Percentiles rank a stretch among this genome's conserved stretches.
phyloP scores from a whole-genome alignment of 2,797 vertebrate genomes.

The Pseudochaenichthys georgianus region DNA sequence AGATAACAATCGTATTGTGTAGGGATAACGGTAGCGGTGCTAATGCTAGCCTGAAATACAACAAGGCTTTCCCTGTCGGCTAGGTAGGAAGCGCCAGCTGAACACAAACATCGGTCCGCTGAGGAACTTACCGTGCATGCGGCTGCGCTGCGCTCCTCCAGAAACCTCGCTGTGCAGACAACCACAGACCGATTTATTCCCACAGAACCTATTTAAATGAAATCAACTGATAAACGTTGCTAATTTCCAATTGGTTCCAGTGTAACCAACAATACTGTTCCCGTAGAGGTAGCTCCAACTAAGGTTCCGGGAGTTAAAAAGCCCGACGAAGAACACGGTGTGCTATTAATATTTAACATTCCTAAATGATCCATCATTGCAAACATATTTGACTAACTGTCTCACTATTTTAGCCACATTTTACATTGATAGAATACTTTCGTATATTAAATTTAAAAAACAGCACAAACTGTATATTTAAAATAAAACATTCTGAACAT shows the following conservation, averaged over 20 bases:
- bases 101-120: constrained; percentile 25
- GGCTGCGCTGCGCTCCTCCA: constrained; percentile 22
- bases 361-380: too few relatives aligned
- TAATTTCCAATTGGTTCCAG: constrained; percentile 76
- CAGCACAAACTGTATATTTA: too few relatives aligned
- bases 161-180: constrained; percentile 2
- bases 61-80: constrained; percentile 59
- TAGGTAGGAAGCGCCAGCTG: constrained; percentile 40
- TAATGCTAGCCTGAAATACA: constrained; percentile 70
- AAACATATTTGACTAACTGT: too few relatives aligned
- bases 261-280: constrained; percentile 73
- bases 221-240: constrained; percentile 69
- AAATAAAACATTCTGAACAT: too few relatives aligned
- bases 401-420: too few relatives aligned
- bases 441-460: too few relatives aligned
- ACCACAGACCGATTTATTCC: constrained; percentile 12
- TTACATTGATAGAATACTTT: too few relatives aligned
- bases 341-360: too few relatives aligned
- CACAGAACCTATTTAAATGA: constrained; percentile 45
- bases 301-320: constrained; percentile 64
- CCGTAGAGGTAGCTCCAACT: constrained; percentile 32
- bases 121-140: constrained; percentile 62
- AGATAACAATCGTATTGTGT: constrained; percentile 52
- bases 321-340: not conserved
- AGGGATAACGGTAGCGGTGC: constrained; percentile 55